Percentiles rank a stretch among this genome's conserved stretches.
Conservation (phyloP, 2,888 invertebrate genomes). For the Steinernema scapterisci region DNA sequence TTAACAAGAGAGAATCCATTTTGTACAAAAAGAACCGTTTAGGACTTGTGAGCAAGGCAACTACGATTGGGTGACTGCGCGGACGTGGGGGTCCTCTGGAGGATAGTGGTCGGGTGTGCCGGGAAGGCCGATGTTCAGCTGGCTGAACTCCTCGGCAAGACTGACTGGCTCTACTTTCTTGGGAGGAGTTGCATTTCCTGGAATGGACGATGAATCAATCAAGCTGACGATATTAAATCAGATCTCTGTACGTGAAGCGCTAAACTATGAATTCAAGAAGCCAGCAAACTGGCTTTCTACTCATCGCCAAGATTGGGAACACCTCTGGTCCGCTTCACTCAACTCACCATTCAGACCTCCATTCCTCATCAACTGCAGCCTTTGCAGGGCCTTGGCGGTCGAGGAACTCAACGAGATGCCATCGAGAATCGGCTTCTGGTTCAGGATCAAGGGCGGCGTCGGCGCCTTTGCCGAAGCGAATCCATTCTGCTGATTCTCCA, state of each 20-base stretch:
- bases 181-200: neutral
- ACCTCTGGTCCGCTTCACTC: too few relatives aligned
- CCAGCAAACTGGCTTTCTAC: too few relatives aligned
- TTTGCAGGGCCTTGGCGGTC: constrained; percentile 7
- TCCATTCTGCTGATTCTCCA: constrained; percentile 31
- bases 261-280: too few relatives aligned
- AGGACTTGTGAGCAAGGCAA: neutral
- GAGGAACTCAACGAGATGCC: constrained; percentile 27
- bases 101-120: constrained; percentile 14
- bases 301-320: too few relatives aligned
- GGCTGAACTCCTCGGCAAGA: constrained; percentile 8
- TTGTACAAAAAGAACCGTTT: constrained; percentile 31
- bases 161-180: constrained; percentile 15
- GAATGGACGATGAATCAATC: neutral
- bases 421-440: constrained; percentile 31
- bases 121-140: neutral
- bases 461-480: constrained; percentile 29
- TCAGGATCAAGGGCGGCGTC: constrained; percentile 31
- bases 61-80: constrained; percentile 26
- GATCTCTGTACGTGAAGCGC: too few relatives aligned
- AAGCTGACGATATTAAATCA: too few relatives aligned
- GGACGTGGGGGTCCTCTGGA: constrained; percentile 20
- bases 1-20: neutral
- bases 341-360: neutral
- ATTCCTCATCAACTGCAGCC: constrained; percentile 26